phyloP scores from a whole-genome alignment of 2,113 vertebrate species.

The Dunckerocampus dactyliophorus region DNA sequence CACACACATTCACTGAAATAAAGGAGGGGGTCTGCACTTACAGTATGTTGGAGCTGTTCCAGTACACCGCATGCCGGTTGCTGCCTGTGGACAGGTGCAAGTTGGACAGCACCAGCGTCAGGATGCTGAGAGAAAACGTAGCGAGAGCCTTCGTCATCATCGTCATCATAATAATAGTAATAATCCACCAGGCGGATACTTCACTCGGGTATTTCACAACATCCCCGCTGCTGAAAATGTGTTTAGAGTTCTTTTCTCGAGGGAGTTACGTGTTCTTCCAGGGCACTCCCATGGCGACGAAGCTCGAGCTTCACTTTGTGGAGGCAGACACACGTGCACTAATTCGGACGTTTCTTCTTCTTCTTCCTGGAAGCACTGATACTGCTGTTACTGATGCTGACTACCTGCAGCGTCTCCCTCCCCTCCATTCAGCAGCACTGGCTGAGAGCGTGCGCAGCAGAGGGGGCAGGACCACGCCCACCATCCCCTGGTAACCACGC shows the following conservation, averaged over 20 bases:
- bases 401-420: too few species aligned
- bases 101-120: constrained; percentile 63
- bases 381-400: too few species aligned
- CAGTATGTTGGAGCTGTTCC: constrained; percentile 88
- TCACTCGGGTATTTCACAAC: constrained; percentile 43
- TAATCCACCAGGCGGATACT: too few species aligned
- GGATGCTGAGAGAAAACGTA: constrained; percentile 60
- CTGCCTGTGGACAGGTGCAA: constrained; percentile 66
- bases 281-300: constrained; percentile 49
- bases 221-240: constrained; percentile 46
- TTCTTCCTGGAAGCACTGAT: too few species aligned
- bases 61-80: constrained; percentile 84
- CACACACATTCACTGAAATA: not conserved
- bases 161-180: not conserved
- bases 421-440: too few species aligned
- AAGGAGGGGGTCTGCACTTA: constrained; percentile 67
- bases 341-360: constrained; percentile 12
- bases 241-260: too few species aligned
- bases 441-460: too few species aligned
- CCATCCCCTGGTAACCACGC: too few species aligned
- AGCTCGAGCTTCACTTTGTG: constrained; percentile 32
- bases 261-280: constrained; percentile 48
- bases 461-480: too few species aligned
- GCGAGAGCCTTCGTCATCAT: constrained; percentile 67
- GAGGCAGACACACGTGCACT: too few species aligned